Percentiles rank a stretch among this genome's conserved stretches.
These are phyloP conservation scores for Lumbricus terrestris DNA, from an alignment of 2,888 invertebrate genomes.

Conservation along the genomic window DNA sequence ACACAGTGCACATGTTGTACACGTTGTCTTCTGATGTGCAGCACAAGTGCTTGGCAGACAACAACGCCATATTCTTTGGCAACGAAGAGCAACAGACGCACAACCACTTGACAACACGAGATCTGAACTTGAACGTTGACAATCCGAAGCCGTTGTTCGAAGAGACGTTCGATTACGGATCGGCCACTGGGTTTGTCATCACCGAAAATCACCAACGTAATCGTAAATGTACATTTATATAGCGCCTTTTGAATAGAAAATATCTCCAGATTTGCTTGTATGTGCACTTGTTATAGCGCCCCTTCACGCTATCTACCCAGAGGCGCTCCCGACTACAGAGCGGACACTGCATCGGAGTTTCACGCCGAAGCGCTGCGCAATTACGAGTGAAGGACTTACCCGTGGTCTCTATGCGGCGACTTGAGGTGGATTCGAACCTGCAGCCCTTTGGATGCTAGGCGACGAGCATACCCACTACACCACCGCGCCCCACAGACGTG, in stretches of 20 bases:
- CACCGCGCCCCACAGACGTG: too few relatives aligned
- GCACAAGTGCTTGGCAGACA: constrained; percentile 56
- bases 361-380: too few relatives aligned
- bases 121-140: constrained; percentile 48
- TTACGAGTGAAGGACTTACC: too few relatives aligned
- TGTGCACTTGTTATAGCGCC: too few relatives aligned
- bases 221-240: not conserved
- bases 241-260: not conserved
- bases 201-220: not conserved
- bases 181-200: constrained; percentile 6
- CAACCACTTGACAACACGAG: constrained; percentile 51
- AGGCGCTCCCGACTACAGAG: too few relatives aligned
- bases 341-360: too few relatives aligned
- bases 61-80: constrained; percentile 55
- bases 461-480: too few relatives aligned
- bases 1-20: not conserved
- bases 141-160: constrained; percentile 17
- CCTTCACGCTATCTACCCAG: too few relatives aligned
- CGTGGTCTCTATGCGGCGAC: too few relatives aligned
- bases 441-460: too few relatives aligned
- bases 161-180: constrained; percentile 29
- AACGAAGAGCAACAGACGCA: constrained; percentile 41
- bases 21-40: constrained; percentile 36
- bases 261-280: too few relatives aligned
- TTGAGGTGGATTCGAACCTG: too few relatives aligned